Conservation (phyloP, 1,140 invertebrate genomes). For the Akabosia matsudoensis region DNA sequence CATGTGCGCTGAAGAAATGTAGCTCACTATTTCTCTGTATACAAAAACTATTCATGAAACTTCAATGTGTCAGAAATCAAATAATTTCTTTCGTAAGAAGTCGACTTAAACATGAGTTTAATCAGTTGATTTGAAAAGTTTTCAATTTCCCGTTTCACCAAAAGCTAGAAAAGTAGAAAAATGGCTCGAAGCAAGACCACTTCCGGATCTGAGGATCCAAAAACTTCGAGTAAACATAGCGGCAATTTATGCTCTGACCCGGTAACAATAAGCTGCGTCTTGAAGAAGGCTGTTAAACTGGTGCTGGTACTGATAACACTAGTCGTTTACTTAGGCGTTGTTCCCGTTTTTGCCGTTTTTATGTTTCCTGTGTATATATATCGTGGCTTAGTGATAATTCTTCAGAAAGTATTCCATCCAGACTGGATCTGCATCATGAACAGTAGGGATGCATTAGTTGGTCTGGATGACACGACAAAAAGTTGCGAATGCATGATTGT, state of each 20-base stretch:
- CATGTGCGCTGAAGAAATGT: neutral
- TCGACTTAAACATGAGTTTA: too few species aligned
- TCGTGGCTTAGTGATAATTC: conserved; percentile 18
- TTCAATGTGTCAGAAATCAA: too few species aligned
- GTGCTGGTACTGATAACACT: conserved; percentile 1
- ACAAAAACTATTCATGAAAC: too few species aligned
- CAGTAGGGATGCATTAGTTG: conserved; percentile 34
- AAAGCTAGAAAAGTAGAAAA: too few species aligned
- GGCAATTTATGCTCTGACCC: too few species aligned
- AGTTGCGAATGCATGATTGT: conserved; percentile 30
- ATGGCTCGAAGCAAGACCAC: neutral
- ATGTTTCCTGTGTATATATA: conserved; percentile 31
- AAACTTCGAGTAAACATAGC: too few species aligned
- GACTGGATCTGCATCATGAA: conserved; percentile 39
- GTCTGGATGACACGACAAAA: conserved; percentile 22
- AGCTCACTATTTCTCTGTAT: neutral
- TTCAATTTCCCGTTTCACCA: too few species aligned
- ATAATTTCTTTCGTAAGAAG: neutral
- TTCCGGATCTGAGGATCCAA: neutral
- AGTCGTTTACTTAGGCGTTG: neutral
- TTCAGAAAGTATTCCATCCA: conserved; percentile 25
- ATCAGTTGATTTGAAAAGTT: too few species aligned
- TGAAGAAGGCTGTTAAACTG: neutral
- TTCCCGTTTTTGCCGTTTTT: conserved; percentile 23
- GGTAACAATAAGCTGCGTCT: too few species aligned